Evolutionary conservation across 2,797 vertebrate species (phyloP), one percentile per base, ranked within the genome.

Genomic region (Coendou prehensilis): DNA sequence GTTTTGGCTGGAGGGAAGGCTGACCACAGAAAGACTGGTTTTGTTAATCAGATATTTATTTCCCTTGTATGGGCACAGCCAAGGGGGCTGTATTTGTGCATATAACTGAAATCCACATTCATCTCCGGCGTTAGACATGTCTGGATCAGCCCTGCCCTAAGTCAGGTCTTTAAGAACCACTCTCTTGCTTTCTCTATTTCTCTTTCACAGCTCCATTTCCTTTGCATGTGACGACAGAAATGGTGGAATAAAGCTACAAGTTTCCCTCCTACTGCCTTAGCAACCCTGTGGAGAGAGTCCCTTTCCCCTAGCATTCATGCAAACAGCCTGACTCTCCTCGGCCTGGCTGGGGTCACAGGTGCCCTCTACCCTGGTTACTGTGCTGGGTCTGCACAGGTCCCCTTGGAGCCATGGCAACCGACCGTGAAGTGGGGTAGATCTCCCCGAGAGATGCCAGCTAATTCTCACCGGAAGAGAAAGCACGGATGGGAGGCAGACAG

Each of bases 41-140:
- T 87, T 67, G 61, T n/a, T 89, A 37, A 69, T 83, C 22, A 80
- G 57, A 41, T 61, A 26, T 15, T 82, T 91, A 50, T 91, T 93
- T 57, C 20, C 17, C 63, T 28, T 89, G 33, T 9, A 37, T 79
- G 56, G 59, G 23, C 61, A 52, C 81, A 92, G 71, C 22, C 47
- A 88, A 85, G 73, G 23, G 8, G 11, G n/a, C 11, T 18, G 15
- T 50, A 50, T 82, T 81, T 88, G 26, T 57, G 79, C 2, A 20
- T 50, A 4, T n/a, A 82, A 76, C 37, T 73, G 50, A 93, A 95
- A 91, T 50, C n/a, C 13, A 37, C 13, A 18, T 64, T 6, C 22
- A 5, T 56, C 61, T 52, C 52, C 41, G 26, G 10, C 26, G 69
- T 61, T 45, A 23, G 14, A 41, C 13, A 20, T 64, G 47, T 54